phyloP scores from a whole-genome alignment of 2,113 vertebrate genomes.

The Mesembrinibis cayennensis region DNA sequence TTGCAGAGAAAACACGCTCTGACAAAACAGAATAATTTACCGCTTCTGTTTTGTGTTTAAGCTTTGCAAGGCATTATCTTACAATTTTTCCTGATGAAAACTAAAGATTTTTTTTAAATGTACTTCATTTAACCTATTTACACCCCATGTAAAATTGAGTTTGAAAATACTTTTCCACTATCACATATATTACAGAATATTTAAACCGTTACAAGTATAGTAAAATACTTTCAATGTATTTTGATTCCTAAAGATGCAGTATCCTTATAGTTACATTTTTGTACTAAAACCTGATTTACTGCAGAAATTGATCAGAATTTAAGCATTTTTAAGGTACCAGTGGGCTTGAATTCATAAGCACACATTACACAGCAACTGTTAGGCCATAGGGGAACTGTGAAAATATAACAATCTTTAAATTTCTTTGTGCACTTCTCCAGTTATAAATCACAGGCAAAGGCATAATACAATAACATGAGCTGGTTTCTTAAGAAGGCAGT shows the following conservation, averaged over 20 bases:
- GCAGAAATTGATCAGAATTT: conserved; percentile 44
- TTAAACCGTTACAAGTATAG: conserved; percentile 80
- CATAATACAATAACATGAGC: conserved; percentile 52
- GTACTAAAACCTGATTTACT: conserved; percentile 57
- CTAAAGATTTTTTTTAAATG: conserved; percentile 76
- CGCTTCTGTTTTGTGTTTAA: conserved; percentile 21
- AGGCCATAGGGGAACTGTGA: conserved; percentile 46
- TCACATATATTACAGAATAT: conserved; percentile 88
- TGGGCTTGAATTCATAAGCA: conserved; percentile 46
- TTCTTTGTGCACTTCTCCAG: conserved; percentile 61
- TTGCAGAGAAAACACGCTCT: conserved; percentile 13
- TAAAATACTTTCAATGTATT: conserved; percentile 79
- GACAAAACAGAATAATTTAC: conserved; percentile 31
- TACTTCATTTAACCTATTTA: conserved; percentile 81
- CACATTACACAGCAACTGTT: conserved; percentile 6
- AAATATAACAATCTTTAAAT: conserved; percentile 63
- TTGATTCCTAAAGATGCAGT: conserved; percentile 78
- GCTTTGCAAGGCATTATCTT: conserved; percentile 64
- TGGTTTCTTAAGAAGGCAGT: conserved; percentile 61
- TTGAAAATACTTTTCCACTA: conserved; percentile 85
- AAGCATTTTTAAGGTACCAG: conserved; percentile 61
- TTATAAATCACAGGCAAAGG: conserved; percentile 71
- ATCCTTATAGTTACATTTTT: conserved; percentile 64
- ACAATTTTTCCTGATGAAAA: conserved; percentile 69
- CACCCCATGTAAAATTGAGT: conserved; percentile 85